Conservation (phyloP, 2,113 vertebrate genomes). For the Garra rufa region DNA sequence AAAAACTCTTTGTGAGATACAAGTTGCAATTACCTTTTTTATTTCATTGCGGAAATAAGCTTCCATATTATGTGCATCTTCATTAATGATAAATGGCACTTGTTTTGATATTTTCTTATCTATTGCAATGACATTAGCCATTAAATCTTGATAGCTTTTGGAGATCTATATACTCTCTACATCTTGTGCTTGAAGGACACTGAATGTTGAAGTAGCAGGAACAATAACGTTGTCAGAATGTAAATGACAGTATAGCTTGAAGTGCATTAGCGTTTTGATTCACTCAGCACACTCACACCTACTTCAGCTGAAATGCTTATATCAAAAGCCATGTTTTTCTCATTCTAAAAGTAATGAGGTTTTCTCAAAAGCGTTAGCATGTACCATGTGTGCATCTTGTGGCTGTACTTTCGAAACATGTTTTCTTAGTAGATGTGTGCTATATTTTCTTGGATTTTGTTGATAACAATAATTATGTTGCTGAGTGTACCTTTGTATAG, state of each 20-base stretch:
- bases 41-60: no score
- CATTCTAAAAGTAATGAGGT: slow-evolving; percentile 3
- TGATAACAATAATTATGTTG: not conserved
- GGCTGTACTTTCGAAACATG: not conserved
- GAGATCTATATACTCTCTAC: not conserved
- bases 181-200: slow-evolving; percentile 1
- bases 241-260: not conserved
- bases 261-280: slow-evolving; percentile 11
- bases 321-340: not conserved
- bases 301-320: not conserved
- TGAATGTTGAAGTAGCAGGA: not conserved
- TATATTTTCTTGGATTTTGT: not conserved
- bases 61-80: not conserved
- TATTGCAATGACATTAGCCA: not conserved
- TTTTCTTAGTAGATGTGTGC: not conserved
- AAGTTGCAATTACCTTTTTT: no score
- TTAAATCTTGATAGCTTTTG: not conserved
- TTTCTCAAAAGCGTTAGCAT: not conserved
- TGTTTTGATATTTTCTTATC: not conserved
- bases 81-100: not conserved
- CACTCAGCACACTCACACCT: not conserved
- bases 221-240: not conserved
- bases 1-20: no score
- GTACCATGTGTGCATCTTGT: not conserved
- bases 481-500: not conserved